Conservation (phyloP, 1,140 invertebrate species). For the Himalopsyche phryganea region DNA sequence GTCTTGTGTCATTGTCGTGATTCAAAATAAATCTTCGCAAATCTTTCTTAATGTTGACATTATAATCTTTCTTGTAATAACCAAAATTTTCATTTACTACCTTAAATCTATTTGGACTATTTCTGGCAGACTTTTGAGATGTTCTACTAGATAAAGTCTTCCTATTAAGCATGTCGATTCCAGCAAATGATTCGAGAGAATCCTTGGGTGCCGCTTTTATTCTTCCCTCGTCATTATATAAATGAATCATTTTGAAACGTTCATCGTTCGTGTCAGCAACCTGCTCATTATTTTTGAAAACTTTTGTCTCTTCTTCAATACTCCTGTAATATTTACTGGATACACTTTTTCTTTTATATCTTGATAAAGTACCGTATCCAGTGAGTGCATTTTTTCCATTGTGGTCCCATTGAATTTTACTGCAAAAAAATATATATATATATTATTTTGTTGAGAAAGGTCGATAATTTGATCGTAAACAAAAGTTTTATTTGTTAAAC, state of each 20-base stretch:
- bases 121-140: too few species aligned
- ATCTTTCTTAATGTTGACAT: background rate
- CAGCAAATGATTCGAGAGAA: too few species aligned
- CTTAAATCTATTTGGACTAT: too few species aligned
- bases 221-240: too few species aligned
- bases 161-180: too few species aligned
- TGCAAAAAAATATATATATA: constrained; percentile 35
- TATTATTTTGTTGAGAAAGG: background rate
- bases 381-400: constrained; percentile 45
- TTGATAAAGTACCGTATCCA: constrained; percentile 37
- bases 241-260: too few species aligned
- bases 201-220: too few species aligned
- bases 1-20: background rate
- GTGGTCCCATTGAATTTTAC: constrained; percentile 51
- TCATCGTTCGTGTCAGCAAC: too few species aligned
- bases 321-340: background rate
- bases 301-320: background rate
- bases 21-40: background rate
- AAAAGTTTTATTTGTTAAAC: background rate
- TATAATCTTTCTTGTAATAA: background rate
- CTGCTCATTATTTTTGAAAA: too few species aligned
- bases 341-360: constrained; percentile 3
- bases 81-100: too few species aligned
- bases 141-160: too few species aligned
- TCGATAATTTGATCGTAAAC: background rate